These are phyloP conservation scores for Zaprionus gabonicus DNA, from an alignment of 1,140 invertebrate species.

Conservation along the genomic window DNA sequence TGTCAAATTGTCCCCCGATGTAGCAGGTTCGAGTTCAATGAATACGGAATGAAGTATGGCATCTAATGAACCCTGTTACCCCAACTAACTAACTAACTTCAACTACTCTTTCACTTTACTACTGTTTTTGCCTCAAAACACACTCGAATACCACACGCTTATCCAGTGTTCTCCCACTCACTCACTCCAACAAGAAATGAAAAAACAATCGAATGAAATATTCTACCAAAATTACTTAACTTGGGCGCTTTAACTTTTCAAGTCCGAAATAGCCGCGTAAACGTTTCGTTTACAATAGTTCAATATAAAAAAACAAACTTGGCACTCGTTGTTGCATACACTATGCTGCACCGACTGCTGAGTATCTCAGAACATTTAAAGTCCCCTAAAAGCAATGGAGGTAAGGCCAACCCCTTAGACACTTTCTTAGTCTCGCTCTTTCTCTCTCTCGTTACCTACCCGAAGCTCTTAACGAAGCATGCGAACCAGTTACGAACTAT, in stretches of 20 bases:
- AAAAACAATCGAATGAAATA: slow-evolving; percentile 27
- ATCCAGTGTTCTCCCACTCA: slow-evolving; percentile 84
- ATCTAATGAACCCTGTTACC: slow-evolving; percentile 66
- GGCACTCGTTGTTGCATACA: slow-evolving; percentile 57
- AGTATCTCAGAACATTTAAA: slow-evolving; percentile 26
- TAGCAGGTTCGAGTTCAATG: slow-evolving; percentile 61
- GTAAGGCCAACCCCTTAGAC: slow-evolving; percentile 68
- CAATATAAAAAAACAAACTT: slow-evolving; percentile 28
- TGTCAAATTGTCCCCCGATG: slow-evolving; percentile 5
- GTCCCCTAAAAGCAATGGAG: slow-evolving; percentile 45
- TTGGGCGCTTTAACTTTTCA: slow-evolving; percentile 84
- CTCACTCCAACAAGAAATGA: slow-evolving; percentile 63
- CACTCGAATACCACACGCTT: slow-evolving; percentile 65
- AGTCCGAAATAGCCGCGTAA: slow-evolving; percentile 84
- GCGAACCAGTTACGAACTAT: slow-evolving; percentile 19
- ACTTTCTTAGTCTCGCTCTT: slow-evolving; percentile 39
- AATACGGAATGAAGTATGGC: slow-evolving; percentile 71
- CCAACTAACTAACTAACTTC: slow-evolving; percentile 10
- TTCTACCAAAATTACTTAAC: slow-evolving; percentile 24
- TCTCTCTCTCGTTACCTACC: slow-evolving; percentile 14
- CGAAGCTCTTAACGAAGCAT: slow-evolving; percentile 54
- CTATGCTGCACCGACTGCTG: slow-evolving; percentile 57
- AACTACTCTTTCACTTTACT: slow-evolving; percentile 34
- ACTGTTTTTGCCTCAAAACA: slow-evolving; percentile 50
- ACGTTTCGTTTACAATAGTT: slow-evolving; percentile 78